A percentile compares a stretch with the other conserved stretches of the same genome.
Evolutionary conservation across 2,888 invertebrate species (phyloP).

Genomic region (Drosophila mimetica): DNA sequence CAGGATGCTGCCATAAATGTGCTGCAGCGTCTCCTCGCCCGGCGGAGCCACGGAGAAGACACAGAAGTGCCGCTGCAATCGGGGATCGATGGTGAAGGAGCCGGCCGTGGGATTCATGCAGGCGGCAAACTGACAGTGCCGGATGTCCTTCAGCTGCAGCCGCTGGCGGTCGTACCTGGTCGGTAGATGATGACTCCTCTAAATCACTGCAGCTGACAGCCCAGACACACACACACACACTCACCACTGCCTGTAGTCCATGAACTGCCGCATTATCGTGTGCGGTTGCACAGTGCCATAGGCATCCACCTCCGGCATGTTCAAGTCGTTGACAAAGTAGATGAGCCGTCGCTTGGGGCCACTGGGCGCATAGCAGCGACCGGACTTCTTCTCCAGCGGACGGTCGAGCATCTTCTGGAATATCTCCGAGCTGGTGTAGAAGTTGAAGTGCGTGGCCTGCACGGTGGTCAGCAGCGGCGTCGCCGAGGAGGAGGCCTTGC

Average conservation of each 20-base stretch:
- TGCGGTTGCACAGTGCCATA: constrained; percentile 98
- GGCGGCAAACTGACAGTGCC: constrained; percentile 96
- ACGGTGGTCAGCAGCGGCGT: constrained; percentile 70
- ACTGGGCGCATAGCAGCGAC: constrained; percentile 95
- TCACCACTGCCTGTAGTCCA: constrained; percentile 97
- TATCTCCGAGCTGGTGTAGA: constrained; percentile 96
- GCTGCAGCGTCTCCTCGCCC: constrained; percentile 90
- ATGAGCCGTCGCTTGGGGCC: constrained; percentile 91
- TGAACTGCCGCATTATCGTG: constrained; percentile 95
- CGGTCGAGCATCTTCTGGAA: constrained; percentile 95
- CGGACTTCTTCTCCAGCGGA: constrained; percentile 97
- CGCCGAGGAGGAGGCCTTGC: constrained; percentile 85
- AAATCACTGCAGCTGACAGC: background rate
- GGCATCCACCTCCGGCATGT: constrained; percentile 98
- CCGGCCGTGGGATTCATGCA: constrained; percentile 99
- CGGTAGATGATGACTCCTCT: no score
- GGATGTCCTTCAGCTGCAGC: constrained; percentile 93
- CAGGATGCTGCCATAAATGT: constrained; percentile 94
- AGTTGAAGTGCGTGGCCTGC: constrained; percentile 88
- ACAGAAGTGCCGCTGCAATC: constrained; percentile 94
- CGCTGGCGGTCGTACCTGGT: constrained; percentile 90
- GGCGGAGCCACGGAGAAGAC: constrained; percentile 95
- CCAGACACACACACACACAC: no score
- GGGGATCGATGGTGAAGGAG: constrained; percentile 96
- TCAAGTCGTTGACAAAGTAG: constrained; percentile 97